Percentiles rank a stretch among this genome's conserved stretches.
Conservation (phyloP, 2,888 invertebrate species). For the Diplolepis rosae region DNA sequence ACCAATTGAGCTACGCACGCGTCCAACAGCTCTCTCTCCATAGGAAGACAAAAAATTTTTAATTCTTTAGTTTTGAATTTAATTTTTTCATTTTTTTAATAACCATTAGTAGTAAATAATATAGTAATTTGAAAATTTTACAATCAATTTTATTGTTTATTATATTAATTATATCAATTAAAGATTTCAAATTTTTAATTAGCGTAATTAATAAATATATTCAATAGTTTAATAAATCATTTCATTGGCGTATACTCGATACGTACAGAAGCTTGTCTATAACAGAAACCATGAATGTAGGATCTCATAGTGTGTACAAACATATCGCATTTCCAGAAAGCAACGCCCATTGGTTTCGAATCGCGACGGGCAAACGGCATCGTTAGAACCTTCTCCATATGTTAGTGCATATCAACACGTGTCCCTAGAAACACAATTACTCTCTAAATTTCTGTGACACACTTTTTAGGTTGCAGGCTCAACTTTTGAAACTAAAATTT, state of each 20-base stretch:
- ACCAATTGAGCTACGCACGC: no score
- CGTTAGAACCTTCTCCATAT: slow-evolving; percentile 11
- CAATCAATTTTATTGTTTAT: no score
- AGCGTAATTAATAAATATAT: no score
- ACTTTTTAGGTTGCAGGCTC: slow-evolving; percentile 2
- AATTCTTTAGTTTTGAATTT: no score
- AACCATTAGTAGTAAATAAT: no score
- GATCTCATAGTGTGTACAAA: slow-evolving; percentile 51
- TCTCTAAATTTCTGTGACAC: background rate
- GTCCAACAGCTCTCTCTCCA: background rate
- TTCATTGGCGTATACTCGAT: slow-evolving; percentile 9
- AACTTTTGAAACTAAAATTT: background rate
- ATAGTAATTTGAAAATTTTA: no score
- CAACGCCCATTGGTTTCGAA: slow-evolving; percentile 65
- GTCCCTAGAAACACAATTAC: slow-evolving; percentile 6
- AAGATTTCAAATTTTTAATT: no score
- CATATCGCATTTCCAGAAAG: slow-evolving; percentile 66
- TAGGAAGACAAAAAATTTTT: background rate
- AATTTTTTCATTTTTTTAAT: no score
- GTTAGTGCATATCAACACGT: slow-evolving; percentile 6
- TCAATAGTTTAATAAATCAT: background rate
- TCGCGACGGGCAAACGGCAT: slow-evolving; percentile 50
- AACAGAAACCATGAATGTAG: background rate
- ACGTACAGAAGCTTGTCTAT: slow-evolving; percentile 16
- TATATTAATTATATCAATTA: no score